A percentile compares a stretch with the other conserved stretches of the same genome.
phyloP scores from a whole-genome alignment of 2,797 vertebrate genomes.

The Gouania willdenowi region DNA sequence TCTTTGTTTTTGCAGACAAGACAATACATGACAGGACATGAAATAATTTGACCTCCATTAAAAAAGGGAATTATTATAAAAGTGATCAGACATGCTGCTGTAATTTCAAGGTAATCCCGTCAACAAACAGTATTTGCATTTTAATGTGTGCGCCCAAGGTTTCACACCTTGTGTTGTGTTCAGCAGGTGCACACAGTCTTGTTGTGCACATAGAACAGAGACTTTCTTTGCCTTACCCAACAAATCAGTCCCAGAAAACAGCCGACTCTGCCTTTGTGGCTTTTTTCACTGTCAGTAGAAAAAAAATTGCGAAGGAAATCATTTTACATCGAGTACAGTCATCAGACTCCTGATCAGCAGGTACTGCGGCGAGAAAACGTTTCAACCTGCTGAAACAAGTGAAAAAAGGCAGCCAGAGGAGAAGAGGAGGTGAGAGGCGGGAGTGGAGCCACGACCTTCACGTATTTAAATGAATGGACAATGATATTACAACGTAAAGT shows the following conservation, averaged over 20 bases:
- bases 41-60: too few relatives aligned
- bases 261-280: constrained; percentile 31
- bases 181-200: constrained; percentile 20
- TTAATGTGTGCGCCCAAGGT: constrained; percentile 1
- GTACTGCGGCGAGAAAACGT: constrained; percentile 35
- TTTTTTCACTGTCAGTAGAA: constrained; percentile 55
- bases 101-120: neutral
- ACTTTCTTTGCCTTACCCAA: constrained; percentile 32
- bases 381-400: constrained; percentile 51
- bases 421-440: constrained; percentile 3
- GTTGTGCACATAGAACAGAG: constrained; percentile 25
- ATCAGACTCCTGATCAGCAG: constrained; percentile 61
- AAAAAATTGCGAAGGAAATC: constrained; percentile 64
- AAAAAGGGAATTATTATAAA: too few relatives aligned
- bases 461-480: too few relatives aligned
- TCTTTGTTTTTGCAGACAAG: too few relatives aligned
- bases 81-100: too few relatives aligned
- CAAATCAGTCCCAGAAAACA: constrained; percentile 44
- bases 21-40: too few relatives aligned
- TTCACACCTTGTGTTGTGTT: constrained; percentile 20
- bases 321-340: constrained; percentile 50
- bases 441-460: constrained; percentile 5
- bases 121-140: neutral
- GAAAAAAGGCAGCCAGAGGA: constrained; percentile 25
- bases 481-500: too few relatives aligned